Percentiles rank a stretch among this genome's conserved stretches.
phyloP scores from a whole-genome alignment of 1,140 invertebrate genomes.

The Phortica variegata region DNA sequence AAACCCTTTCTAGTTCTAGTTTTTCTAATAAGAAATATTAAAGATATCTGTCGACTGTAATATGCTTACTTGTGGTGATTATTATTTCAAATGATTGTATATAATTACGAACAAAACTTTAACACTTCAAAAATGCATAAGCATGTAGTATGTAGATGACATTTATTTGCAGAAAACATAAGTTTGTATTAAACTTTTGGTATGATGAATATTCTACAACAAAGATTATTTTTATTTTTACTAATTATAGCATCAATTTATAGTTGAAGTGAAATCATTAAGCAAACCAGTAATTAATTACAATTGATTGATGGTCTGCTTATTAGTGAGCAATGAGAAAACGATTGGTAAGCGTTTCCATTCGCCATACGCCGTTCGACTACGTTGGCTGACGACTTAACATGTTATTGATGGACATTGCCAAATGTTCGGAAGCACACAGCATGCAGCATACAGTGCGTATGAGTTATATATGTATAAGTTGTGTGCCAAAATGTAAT shows the following conservation, averaged over 20 bases:
- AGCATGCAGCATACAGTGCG: background rate
- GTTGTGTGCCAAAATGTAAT: too few species aligned
- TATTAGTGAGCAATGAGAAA: slow-evolving; percentile 30
- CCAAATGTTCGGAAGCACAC: background rate
- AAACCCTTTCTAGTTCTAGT: too few species aligned
- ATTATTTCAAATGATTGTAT: too few species aligned
- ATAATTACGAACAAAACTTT: too few species aligned
- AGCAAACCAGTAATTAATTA: slow-evolving; percentile 47
- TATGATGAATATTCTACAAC: too few species aligned
- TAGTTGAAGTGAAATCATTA: slow-evolving; percentile 36
- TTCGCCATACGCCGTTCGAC: background rate
- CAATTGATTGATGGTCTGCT: slow-evolving; percentile 49
- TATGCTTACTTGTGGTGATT: too few species aligned
- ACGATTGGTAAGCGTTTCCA: slow-evolving; percentile 21
- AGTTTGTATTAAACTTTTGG: too few species aligned
- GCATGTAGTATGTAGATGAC: too few species aligned
- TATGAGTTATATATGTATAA: background rate
- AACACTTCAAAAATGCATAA: too few species aligned
- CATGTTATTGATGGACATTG: slow-evolving; percentile 36
- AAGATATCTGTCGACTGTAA: too few species aligned
- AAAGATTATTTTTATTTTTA: background rate
- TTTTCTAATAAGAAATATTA: too few species aligned
- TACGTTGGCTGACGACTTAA: background rate
- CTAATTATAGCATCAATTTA: slow-evolving; percentile 22
- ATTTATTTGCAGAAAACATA: too few species aligned